These are phyloP conservation scores for Hemicrepidius hirtus DNA, from an alignment of 2,888 invertebrate genomes.

Conservation along the genomic window DNA sequence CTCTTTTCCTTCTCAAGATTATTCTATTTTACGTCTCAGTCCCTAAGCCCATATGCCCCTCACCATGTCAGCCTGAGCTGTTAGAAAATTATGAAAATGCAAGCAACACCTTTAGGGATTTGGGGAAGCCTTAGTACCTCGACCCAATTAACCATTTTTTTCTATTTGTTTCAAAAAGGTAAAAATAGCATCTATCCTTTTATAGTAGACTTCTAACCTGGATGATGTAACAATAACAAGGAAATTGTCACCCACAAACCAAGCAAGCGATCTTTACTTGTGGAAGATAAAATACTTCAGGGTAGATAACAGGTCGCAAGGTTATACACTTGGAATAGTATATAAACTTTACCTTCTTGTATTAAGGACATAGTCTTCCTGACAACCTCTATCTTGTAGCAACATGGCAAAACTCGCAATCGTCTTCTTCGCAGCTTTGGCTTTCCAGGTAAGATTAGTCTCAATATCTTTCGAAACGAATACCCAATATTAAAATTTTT, in stretches of 20 bases:
- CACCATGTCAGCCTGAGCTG: too few species aligned
- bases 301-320: not conserved
- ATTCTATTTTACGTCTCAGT: too few species aligned
- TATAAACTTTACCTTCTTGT: not conserved
- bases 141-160: too few species aligned
- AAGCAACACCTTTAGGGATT: too few species aligned
- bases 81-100: too few species aligned
- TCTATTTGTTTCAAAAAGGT: too few species aligned
- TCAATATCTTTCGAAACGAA: too few species aligned
- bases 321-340: not conserved
- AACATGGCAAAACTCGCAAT: slow-evolving; percentile 59
- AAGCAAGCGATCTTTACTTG: not conserved
- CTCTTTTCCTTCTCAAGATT: too few species aligned
- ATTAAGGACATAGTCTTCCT: not conserved
- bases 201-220: not conserved
- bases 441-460: slow-evolving; percentile 62
- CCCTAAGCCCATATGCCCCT: too few species aligned
- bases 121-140: too few species aligned
- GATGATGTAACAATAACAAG: not conserved
- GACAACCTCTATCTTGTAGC: not conserved
- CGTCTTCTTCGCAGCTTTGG: slow-evolving; percentile 56
- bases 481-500: too few species aligned
- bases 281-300: not conserved
- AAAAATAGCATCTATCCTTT: not conserved
- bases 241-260: not conserved